phyloP scores from a whole-genome alignment of 2,888 invertebrate species.

The Caenorhabditis drosophilae region DNA sequence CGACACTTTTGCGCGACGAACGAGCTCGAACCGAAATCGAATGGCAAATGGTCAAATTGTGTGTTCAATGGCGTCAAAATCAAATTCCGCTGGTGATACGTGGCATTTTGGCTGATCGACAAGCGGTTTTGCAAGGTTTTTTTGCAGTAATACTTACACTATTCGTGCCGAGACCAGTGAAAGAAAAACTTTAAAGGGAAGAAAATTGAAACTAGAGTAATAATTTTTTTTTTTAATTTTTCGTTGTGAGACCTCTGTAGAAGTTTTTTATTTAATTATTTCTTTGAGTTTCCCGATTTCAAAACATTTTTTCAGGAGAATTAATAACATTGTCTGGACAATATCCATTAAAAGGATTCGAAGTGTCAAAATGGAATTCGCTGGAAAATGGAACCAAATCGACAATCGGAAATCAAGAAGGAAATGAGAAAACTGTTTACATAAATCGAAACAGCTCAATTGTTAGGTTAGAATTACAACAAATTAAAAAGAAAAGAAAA shows the following conservation, averaged over 20 bases:
- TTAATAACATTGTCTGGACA: constrained; percentile 55
- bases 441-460: constrained; percentile 40
- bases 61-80: constrained; percentile 37
- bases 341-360: constrained; percentile 62
- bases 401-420: not conserved
- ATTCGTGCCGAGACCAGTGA: too few relatives aligned
- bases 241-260: too few relatives aligned
- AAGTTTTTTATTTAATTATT: too few relatives aligned
- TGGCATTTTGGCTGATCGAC: constrained; percentile 37
- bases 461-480: constrained; percentile 15
- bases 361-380: constrained; percentile 62
- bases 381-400: constrained; percentile 17
- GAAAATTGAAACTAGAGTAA: too few relatives aligned
- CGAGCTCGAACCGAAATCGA: constrained; percentile 58
- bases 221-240: too few relatives aligned
- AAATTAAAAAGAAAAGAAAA: constrained; percentile 3
- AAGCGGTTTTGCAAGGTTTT: constrained; percentile 29
- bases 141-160: too few relatives aligned
- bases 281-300: too few relatives aligned
- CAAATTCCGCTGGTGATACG: constrained; percentile 33
- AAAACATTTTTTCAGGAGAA: too few relatives aligned
- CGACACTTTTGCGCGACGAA: constrained; percentile 38
- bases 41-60: constrained; percentile 56
- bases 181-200: too few relatives aligned
- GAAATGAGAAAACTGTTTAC: constrained; percentile 37